phyloP scores from a whole-genome alignment of 2,797 vertebrate species.

The Oreochromis mossambicus region DNA sequence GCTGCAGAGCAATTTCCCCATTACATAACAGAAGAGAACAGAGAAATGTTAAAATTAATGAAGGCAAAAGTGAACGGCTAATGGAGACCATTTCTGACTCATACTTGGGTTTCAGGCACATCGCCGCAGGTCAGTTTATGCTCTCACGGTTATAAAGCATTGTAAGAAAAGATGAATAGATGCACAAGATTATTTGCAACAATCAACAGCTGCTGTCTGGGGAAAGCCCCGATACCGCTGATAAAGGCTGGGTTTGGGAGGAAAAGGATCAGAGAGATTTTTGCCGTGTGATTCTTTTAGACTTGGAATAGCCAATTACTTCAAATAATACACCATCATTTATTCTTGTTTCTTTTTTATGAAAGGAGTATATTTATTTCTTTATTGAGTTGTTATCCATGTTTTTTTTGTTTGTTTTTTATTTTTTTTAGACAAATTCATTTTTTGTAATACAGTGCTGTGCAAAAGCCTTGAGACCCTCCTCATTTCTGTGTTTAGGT shows the following conservation, averaged over 20 bases:
- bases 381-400: not conserved
- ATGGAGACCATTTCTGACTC: slow-evolving; percentile 54
- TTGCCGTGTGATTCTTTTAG: not conserved
- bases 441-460: not conserved
- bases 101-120: slow-evolving; percentile 16
- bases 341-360: not conserved
- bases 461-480: not conserved
- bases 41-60: slow-evolving; percentile 53
- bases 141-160: slow-evolving; percentile 9
- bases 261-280: not conserved
- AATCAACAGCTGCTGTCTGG: not conserved
- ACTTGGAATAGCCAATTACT: not conserved
- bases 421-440: accelerated
- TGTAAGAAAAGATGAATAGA: not conserved
- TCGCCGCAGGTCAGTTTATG: slow-evolving; percentile 18
- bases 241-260: not conserved
- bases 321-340: not conserved
- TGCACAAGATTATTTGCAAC: not conserved
- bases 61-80: slow-evolving; percentile 50
- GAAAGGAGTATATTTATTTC: not conserved
- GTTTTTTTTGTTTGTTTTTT: not conserved
- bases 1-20: slow-evolving; percentile 35
- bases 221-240: not conserved
- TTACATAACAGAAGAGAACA: slow-evolving; percentile 47
- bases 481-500: not conserved